Evolutionary conservation across 2,113 vertebrate genomes (phyloP).

Genomic region (Prionailurus viverrinus): DNA sequence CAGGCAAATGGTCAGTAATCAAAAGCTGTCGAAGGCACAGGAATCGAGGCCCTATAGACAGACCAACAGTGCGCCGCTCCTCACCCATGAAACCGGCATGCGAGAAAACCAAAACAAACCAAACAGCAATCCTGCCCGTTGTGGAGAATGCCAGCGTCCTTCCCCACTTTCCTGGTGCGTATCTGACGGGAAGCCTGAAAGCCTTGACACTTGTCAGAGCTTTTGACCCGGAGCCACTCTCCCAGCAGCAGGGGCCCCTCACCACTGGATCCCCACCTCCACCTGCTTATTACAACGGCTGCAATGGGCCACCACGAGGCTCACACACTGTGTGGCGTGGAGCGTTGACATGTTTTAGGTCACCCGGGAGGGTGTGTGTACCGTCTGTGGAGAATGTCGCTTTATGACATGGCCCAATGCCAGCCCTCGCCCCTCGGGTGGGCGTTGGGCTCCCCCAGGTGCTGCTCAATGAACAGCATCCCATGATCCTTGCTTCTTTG

Average conservation of each 20-base stretch:
- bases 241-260: background rate
- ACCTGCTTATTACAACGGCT: accelerated
- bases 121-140: accelerated
- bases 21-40: accelerated
- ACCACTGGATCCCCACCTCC: background rate
- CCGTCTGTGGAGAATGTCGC: background rate
- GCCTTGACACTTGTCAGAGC: background rate
- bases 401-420: background rate
- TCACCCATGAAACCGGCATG: background rate
- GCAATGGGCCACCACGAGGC: background rate
- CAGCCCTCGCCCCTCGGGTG: accelerated
- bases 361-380: background rate
- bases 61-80: accelerated
- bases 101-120: background rate
- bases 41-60: background rate
- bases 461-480: background rate
- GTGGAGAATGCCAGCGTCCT: background rate
- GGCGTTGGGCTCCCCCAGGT: background rate
- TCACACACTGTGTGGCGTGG: background rate
- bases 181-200: background rate
- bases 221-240: background rate
- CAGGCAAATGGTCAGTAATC: background rate
- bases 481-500: background rate
- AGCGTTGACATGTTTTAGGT: background rate
- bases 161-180: accelerated